Conservation (phyloP, 2,797 vertebrate species). For the Spheniscus humboldti region DNA sequence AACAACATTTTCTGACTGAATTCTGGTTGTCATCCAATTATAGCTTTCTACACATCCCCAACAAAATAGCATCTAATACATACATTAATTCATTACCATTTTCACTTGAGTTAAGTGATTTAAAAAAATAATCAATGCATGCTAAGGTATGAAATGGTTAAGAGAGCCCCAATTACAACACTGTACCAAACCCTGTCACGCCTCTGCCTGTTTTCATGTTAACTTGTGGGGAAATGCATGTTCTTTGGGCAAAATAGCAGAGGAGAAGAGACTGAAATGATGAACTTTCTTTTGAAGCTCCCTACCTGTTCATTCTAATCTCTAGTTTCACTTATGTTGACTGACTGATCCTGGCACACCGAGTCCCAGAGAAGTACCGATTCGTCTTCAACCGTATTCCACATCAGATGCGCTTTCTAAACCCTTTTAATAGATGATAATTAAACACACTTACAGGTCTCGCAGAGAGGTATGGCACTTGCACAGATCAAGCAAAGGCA, state of each 20-base stretch:
- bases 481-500: neutral
- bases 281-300: neutral
- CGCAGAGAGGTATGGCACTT: neutral
- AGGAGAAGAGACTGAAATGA: neutral
- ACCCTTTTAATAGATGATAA: neutral
- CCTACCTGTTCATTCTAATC: neutral
- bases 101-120: neutral
- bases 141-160: neutral
- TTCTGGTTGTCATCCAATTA: neutral
- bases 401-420: neutral
- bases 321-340: neutral
- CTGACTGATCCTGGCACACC: neutral
- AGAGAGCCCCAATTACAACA: neutral
- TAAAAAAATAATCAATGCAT: neutral
- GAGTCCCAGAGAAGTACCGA: neutral
- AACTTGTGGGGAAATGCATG: neutral
- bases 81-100: neutral
- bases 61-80: neutral
- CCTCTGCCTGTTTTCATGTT: neutral
- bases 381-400: neutral
- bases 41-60: neutral
- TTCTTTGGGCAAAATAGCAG: neutral
- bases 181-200: neutral
- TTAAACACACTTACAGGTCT: neutral
- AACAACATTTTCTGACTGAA: neutral